A percentile compares a stretch with the other conserved stretches of the same genome.
phyloP scores from a whole-genome alignment of 2,797 vertebrate species.

The Anabacerthia variegaticeps region DNA sequence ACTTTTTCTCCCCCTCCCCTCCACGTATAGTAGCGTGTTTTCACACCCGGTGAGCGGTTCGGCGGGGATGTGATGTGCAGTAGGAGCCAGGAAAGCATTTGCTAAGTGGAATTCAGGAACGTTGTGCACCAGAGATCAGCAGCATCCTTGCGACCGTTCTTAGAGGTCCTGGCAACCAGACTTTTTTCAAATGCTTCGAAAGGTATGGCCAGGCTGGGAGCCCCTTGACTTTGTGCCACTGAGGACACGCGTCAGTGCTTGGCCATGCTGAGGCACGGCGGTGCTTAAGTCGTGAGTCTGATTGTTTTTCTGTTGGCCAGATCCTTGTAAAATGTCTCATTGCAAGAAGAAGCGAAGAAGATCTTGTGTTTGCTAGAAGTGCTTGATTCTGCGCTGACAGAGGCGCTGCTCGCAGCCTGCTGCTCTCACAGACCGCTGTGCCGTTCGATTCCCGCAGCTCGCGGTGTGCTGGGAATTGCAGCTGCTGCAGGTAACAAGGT shows the following conservation, averaged over 20 bases:
- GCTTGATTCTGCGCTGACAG: not conserved
- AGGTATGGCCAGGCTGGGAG: not conserved
- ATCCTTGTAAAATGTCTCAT: not conserved
- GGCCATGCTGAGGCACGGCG: not conserved
- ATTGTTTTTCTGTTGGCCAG: not conserved
- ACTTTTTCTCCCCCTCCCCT: not conserved
- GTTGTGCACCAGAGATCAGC: not conserved
- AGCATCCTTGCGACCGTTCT: not conserved
- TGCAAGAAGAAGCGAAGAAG: conserved; percentile 15
- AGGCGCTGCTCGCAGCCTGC: conserved; percentile 17
- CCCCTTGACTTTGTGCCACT: not conserved
- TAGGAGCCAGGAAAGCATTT: conserved; percentile 15
- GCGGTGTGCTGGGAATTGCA: not conserved
- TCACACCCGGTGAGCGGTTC: conserved; percentile 1
- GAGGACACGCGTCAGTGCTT: not conserved
- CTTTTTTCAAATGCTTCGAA: conserved; percentile 5
- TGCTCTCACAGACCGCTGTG: conserved; percentile 26
- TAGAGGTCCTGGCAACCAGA: conserved; percentile 33
- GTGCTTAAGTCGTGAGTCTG: not conserved
- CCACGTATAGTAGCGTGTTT: not conserved
- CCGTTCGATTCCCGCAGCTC: not conserved
- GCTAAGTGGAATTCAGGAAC: not conserved
- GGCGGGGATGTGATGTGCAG: not conserved
- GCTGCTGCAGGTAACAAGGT: conserved; percentile 3
- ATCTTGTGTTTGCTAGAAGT: not conserved